A percentile compares a stretch with the other conserved stretches of the same genome.
Evolutionary conservation across 1,140 invertebrate genomes (phyloP).

Genomic region (Aphidius gifuensis): DNA sequence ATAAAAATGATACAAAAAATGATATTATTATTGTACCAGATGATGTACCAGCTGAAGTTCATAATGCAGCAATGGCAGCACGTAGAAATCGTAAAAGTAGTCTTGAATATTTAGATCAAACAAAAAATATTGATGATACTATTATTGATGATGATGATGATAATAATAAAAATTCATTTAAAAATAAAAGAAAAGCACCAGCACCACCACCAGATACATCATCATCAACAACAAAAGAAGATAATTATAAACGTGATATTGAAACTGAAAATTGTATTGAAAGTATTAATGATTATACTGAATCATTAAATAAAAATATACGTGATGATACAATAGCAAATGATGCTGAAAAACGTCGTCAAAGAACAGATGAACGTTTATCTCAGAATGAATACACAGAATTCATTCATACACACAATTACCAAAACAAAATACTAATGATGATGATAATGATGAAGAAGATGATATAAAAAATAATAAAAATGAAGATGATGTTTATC

Average conservation of each 20-base stretch:
- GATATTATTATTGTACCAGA: slow-evolving; percentile 33
- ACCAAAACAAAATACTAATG: slow-evolving; percentile 51
- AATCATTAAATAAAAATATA: slow-evolving; percentile 32
- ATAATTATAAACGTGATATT: slow-evolving; percentile 10
- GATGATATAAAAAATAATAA: slow-evolving; percentile 54
- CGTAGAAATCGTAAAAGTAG: slow-evolving; percentile 63
- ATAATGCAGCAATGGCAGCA: slow-evolving; percentile 67
- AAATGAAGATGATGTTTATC: slow-evolving; percentile 61
- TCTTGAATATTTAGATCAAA: slow-evolving; percentile 34
- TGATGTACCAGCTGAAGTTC: slow-evolving; percentile 65
- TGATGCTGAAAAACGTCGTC: slow-evolving; percentile 25
- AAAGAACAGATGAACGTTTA: slow-evolving; percentile 29
- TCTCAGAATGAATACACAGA: slow-evolving; percentile 59
- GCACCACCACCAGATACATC: slow-evolving; percentile 56
- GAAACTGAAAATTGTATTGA: slow-evolving; percentile 36
- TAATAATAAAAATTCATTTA: slow-evolving; percentile 55
- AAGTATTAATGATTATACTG: slow-evolving; percentile 39
- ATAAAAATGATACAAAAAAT: slow-evolving; percentile 15
- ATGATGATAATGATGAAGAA: slow-evolving; percentile 50
- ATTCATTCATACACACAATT: slow-evolving; percentile 66
- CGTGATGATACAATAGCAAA: slow-evolving; percentile 27
- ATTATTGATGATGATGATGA: slow-evolving; percentile 35
- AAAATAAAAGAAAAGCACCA: slow-evolving; percentile 71
- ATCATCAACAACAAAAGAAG: slow-evolving; percentile 38
- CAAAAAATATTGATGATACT: slow-evolving; percentile 2